Evolutionary conservation across 2,113 vertebrate genomes (phyloP), one percentile per base, ranked within the genome.

Genomic region (Alligator mississippiensis): DNA sequence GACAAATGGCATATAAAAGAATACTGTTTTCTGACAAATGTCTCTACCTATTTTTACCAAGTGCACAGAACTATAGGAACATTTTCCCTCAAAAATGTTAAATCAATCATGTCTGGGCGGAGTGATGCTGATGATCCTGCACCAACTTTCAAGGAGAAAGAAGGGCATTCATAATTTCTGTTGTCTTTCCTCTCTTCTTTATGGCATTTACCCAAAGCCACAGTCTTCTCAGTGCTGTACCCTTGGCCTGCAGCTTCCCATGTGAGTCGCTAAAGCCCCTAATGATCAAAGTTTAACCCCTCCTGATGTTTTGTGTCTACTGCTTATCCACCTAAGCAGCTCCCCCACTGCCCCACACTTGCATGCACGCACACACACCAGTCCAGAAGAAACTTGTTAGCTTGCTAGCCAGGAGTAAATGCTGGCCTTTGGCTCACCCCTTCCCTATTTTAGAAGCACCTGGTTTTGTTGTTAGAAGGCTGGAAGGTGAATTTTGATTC

Each of bases 351-450:
- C 68, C 60, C 27, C 2, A 4, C 59, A 68, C 79, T 84, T 0
- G 1, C 60, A 93, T 19, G 60, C 84, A 93, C 76, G 85, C 88
- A 27, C 62, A 28, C 13, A 7, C 3, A 18, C 62, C 7, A 55
- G 14, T 15, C n/a, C 24, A 80, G 77, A 83, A 38, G 86, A 58
- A 93, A 57, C 72, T 93, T 82, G 9, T 1, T 55, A 62, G 61
- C 82, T 95, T 91, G 91, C 85, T 93, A 93, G 72, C 78, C 76
- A 4, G 76, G 66, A 84, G 81, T 85, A 87, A 74, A 68, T 80
- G 77, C 59, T 74, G 47, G 82, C 77, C 90, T 93, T 89, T 95
- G 90, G 54, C 87, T 86, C 84, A 91, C 38, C 77, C 25, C 57
- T 91, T 90, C 68, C 30, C 64, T 2, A 1, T 60, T 82, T 90